Evolutionary conservation across 2,113 vertebrate genomes (phyloP).

Genomic region (Fulmarus glacialis): DNA sequence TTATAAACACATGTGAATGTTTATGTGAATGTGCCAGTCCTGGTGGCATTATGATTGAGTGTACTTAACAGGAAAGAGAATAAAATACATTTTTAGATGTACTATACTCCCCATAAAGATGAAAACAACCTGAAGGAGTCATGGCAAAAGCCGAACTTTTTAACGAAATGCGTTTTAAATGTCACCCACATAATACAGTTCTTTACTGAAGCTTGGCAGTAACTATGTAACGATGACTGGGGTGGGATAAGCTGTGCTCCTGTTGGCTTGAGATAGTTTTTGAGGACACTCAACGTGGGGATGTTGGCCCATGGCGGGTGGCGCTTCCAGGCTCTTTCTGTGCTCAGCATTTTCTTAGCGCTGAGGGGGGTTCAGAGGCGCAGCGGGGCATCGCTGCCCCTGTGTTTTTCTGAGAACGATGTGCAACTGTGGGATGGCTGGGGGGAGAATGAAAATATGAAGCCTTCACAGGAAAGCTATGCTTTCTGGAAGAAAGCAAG

Average conservation of each 20-base stretch:
- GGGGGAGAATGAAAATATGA: neutral
- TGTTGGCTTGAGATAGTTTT: neutral
- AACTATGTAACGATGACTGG: neutral
- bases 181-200: neutral
- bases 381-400: fast-evolving
- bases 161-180: neutral
- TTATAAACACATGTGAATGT: neutral
- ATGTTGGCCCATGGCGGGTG: neutral
- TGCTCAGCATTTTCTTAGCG: neutral
- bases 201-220: neutral
- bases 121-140: neutral
- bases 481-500: neutral
- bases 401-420: neutral
- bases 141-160: neutral
- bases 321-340: neutral
- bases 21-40: neutral
- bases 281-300: neutral
- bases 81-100: neutral
- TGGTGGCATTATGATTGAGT: neutral
- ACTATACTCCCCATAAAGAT: neutral
- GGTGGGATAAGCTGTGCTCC: neutral
- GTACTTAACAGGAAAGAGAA: neutral
- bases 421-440: neutral
- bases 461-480: neutral
- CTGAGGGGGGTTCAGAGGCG: neutral